phyloP scores from a whole-genome alignment of 2,888 invertebrate species.

The Troides aeacus region DNA sequence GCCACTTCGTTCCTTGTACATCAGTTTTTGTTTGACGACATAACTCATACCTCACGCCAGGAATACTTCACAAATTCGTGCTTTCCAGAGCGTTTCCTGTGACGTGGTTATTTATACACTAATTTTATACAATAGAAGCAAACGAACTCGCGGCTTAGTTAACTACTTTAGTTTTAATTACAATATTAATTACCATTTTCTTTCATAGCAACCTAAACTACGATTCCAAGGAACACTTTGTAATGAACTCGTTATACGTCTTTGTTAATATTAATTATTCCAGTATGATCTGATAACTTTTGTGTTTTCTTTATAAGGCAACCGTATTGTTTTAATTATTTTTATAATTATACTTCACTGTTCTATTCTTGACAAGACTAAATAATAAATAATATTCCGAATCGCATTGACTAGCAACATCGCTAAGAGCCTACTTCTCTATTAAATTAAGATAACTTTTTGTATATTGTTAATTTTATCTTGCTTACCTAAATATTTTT shows the following conservation, averaged over 20 bases:
- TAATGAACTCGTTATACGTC: not conserved
- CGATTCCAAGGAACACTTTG: not conserved
- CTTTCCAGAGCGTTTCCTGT: slow-evolving; percentile 18
- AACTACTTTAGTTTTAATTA: not conserved
- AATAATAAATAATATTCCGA: too few species aligned
- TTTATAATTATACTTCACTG: too few species aligned
- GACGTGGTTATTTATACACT: slow-evolving; percentile 10
- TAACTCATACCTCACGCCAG: slow-evolving; percentile 16
- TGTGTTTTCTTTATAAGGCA: too few species aligned
- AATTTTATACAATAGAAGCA: not conserved
- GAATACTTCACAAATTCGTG: slow-evolving; percentile 18
- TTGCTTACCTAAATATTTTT: too few species aligned
- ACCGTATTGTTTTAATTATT: too few species aligned
- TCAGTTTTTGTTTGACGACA: slow-evolving; percentile 20
- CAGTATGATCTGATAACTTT: not conserved
- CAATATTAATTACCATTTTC: not conserved
- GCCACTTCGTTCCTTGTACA: slow-evolving; percentile 14
- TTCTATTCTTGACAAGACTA: too few species aligned
- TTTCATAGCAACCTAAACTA: not conserved
- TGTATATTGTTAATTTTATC: too few species aligned
- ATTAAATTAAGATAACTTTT: too few species aligned
- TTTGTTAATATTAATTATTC: not conserved
- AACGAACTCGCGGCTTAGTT: not conserved
- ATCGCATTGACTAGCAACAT: too few species aligned
- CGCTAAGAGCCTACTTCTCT: too few species aligned